Evolutionary conservation across 1,140 invertebrate genomes (phyloP).

Genomic region (Cheumatopsyche charites): DNA sequence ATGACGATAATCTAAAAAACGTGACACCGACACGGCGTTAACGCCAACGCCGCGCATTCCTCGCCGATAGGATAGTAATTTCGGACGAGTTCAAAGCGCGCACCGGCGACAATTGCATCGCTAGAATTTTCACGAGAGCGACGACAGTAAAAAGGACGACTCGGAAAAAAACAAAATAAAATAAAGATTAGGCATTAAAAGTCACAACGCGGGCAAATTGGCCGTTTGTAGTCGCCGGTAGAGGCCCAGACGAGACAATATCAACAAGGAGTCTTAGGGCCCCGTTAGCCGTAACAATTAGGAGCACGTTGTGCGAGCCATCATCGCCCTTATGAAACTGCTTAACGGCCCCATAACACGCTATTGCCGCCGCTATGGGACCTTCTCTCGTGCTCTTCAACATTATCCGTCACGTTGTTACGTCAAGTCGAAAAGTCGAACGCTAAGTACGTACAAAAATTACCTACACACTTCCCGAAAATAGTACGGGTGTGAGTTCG

Average conservation of each 20-base stretch:
- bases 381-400: conserved; percentile 15
- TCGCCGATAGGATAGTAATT: background rate
- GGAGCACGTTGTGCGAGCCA: conserved; percentile 45
- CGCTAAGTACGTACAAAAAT: background rate
- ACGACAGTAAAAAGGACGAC: background rate
- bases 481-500: background rate
- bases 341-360: conserved; percentile 43
- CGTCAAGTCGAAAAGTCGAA: conserved; percentile 13
- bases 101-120: conserved; percentile 6
- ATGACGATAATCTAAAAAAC: conserved; percentile 15
- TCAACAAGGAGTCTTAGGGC: conserved; percentile 29
- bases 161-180: conserved; percentile 28
- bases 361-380: conserved; percentile 26
- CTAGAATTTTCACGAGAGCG: background rate
- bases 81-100: conserved; percentile 16
- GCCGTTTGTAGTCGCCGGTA: conserved; percentile 13
- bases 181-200: conserved; percentile 35
- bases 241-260: conserved; percentile 34
- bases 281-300: conserved; percentile 45
- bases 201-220: conserved; percentile 39
- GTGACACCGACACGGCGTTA: conserved; percentile 7
- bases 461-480: background rate
- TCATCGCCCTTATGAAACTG: conserved; percentile 46
- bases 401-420: conserved; percentile 11
- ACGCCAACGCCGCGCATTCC: background rate